Conservation (phyloP, 2,888 invertebrate genomes). For the Leptinotarsa haldemani region DNA sequence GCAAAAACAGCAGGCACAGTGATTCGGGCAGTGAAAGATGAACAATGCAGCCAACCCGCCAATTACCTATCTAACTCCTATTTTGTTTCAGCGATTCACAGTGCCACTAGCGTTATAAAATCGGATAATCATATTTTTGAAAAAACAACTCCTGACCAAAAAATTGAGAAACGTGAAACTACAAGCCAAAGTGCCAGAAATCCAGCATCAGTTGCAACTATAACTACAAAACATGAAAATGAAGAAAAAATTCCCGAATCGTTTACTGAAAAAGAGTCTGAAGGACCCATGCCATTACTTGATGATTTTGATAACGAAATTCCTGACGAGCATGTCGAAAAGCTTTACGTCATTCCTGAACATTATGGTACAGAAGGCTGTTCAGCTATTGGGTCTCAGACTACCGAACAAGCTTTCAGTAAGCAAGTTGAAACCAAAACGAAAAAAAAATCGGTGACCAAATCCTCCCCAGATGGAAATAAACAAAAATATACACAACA, state of each 20-base stretch:
- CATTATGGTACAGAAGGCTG: slow-evolving; percentile 16
- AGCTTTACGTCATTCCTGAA: slow-evolving; percentile 5
- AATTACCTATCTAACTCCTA: slow-evolving; percentile 57
- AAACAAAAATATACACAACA: slow-evolving; percentile 1
- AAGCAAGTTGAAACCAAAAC: not conserved
- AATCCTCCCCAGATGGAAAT: slow-evolving; percentile 22
- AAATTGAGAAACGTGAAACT: slow-evolving; percentile 28
- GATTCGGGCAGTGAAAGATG: no score
- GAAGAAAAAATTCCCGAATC: slow-evolving; percentile 19
- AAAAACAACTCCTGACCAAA: slow-evolving; percentile 41
- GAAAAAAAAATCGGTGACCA: not conserved
- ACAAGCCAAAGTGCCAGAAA: not conserved
- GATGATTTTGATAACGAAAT: slow-evolving; percentile 41
- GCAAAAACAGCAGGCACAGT: no score
- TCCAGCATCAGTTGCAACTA: slow-evolving; percentile 26
- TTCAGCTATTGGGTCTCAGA: not conserved
- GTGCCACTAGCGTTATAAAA: slow-evolving; percentile 64
- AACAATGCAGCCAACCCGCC: slow-evolving; percentile 68
- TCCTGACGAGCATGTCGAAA: slow-evolving; percentile 25
- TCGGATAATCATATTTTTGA: slow-evolving; percentile 68
- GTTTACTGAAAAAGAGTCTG: slow-evolving; percentile 12
- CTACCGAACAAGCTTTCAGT: not conserved
- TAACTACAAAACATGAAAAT: not conserved
- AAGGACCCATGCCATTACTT: slow-evolving; percentile 21
- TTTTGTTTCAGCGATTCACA: slow-evolving; percentile 59